phyloP scores from a whole-genome alignment of 2,113 vertebrate species.

The Astur gentilis region DNA sequence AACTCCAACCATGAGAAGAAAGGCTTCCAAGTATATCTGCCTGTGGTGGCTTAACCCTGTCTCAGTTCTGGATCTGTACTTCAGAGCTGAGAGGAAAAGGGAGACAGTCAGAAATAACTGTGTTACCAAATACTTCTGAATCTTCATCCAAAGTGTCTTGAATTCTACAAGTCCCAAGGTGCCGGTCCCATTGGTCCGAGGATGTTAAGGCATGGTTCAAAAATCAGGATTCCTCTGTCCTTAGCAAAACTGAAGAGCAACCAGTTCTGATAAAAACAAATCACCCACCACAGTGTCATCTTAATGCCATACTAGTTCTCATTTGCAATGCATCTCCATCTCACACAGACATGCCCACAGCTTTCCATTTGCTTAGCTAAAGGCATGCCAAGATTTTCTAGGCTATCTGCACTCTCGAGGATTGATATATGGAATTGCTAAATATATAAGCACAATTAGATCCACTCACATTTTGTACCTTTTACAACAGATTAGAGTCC shows the following conservation, averaged over 20 bases:
- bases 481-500: not conserved
- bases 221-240: not conserved
- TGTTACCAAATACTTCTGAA: conserved; percentile 85
- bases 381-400: conserved; percentile 13
- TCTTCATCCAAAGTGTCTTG: conserved; percentile 87
- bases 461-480: not conserved
- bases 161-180: conserved; percentile 82
- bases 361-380: conserved; percentile 15
- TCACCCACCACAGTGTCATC: not conserved
- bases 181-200: conserved; percentile 69
- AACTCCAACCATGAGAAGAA: not conserved
- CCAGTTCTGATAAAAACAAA: not conserved
- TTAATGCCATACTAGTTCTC: not conserved
- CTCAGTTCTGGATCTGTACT: not conserved
- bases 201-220: conserved; percentile 32
- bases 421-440: not conserved
- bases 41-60: not conserved
- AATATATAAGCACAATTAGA: not conserved
- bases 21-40: not conserved
- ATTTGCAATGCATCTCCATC: not conserved
- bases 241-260: not conserved
- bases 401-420: not conserved
- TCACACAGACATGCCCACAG: not conserved
- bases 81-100: not conserved
- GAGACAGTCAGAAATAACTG: not conserved